Evolutionary conservation across 2,113 vertebrate genomes (phyloP).

Genomic region (Pampusana beccarii): DNA sequence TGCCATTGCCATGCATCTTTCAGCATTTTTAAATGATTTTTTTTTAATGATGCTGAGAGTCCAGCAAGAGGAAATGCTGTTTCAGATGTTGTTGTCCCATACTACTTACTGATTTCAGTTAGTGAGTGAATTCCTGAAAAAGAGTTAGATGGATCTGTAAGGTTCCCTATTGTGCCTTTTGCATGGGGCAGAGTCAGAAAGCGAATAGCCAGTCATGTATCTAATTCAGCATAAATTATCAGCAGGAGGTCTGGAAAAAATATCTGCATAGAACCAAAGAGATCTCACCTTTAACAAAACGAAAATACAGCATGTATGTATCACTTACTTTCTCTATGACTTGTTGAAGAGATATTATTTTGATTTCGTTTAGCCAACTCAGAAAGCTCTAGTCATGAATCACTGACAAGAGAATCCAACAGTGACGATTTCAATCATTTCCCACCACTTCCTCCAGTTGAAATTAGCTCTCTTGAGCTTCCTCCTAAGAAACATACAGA

Average conservation of each 20-base stretch:
- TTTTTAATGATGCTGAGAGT: background rate
- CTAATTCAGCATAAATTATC: background rate
- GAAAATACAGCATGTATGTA: background rate
- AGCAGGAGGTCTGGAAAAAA: background rate
- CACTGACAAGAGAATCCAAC: constrained; percentile 72
- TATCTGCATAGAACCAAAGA: background rate
- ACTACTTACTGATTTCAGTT: background rate
- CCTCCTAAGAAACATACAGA: constrained; percentile 80
- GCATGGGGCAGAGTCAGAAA: background rate
- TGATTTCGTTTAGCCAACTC: constrained; percentile 69
- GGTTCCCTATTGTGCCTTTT: background rate
- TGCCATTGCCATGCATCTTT: background rate
- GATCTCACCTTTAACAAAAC: background rate
- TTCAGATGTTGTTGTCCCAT: background rate
- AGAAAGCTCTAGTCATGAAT: constrained; percentile 77
- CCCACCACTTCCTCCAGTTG: constrained; percentile 81
- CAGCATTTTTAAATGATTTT: background rate
- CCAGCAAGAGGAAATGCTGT: background rate
- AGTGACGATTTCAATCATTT: constrained; percentile 80
- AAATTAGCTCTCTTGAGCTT: constrained; percentile 86
- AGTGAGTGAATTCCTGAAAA: background rate
- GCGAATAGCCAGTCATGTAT: background rate
- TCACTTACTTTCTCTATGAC: background rate
- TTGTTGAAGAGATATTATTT: background rate
- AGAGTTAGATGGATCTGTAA: background rate